Evolutionary conservation across 2,888 invertebrate genomes (phyloP).

Genomic region (Drosophila anceps): DNA sequence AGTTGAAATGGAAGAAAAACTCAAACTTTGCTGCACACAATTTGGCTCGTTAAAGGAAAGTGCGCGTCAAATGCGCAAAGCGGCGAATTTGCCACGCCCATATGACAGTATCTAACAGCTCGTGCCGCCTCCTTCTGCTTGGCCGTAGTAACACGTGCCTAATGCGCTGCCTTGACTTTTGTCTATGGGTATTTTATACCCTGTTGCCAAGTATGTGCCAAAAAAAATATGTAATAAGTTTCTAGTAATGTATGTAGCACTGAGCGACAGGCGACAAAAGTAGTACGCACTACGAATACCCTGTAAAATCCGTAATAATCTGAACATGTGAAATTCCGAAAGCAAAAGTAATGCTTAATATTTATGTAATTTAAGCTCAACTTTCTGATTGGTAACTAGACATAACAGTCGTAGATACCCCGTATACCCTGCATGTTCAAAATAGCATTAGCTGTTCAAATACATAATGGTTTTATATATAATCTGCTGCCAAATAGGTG

Average conservation of each 20-base stretch:
- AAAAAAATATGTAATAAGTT: slow-evolving; percentile 22
- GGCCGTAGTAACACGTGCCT: slow-evolving; percentile 47
- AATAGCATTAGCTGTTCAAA: slow-evolving; percentile 5
- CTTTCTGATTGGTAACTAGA: background rate
- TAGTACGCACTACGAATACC: slow-evolving; percentile 2
- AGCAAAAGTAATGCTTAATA: background rate
- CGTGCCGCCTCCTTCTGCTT: background rate
- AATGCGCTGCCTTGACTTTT: slow-evolving; percentile 56
- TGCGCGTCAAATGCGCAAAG: slow-evolving; percentile 57
- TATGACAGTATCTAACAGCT: slow-evolving; percentile 35
- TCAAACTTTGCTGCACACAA: slow-evolving; percentile 51
- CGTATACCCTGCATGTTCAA: slow-evolving; percentile 6
- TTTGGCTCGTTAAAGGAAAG: slow-evolving; percentile 65
- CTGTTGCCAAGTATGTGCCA: slow-evolving; percentile 15
- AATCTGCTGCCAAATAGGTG: background rate
- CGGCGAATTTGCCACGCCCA: slow-evolving; percentile 54
- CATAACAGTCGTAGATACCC: background rate
- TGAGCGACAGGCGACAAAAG: background rate
- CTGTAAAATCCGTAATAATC: background rate
- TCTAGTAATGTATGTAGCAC: slow-evolving; percentile 1
- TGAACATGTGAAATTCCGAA: no score
- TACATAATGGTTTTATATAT: background rate
- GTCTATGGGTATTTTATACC: slow-evolving; percentile 33
- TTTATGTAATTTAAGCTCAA: background rate
- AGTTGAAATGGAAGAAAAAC: slow-evolving; percentile 39